Base-by-base conservation (phyloP, 2,888 invertebrate species). In the Erebia epiphron region DNA sequence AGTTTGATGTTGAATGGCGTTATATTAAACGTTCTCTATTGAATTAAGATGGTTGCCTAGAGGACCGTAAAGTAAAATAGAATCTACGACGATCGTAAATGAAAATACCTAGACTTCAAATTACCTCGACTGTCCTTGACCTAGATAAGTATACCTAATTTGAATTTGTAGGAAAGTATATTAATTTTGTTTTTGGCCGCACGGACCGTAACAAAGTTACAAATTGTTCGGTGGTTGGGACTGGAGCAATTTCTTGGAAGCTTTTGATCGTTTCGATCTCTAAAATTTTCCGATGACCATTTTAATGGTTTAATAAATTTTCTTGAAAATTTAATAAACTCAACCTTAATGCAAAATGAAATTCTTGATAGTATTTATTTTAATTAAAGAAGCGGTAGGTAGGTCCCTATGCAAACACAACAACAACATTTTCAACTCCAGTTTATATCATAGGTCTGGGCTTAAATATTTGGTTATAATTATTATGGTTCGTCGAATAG, bases 131-230 rank as follows among this genome's bases (percentile, higher is more conserved):
- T 74, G 72, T 74, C 67, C 76, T 77, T 76, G 78, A 78, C 79
- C 68, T 71, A 72, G 73, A 75, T 73, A 78, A 46, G 11, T 46
- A 46, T 46, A 46, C 13, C 11, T 78, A 77, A 80, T 73, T 73
- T 79, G 79, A 79, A 79, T 75, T 82, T 78, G 76, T 81, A 81
- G 35, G 35, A 43, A 43, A 11, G 43, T 43, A 11, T 43, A 43
- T 13, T 46, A 80, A 81, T 79, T 78, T 80, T 83, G 80, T 82
- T 65, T 85, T 82, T 79, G 73, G 58, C 56, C 69, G 67, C 52
- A 54, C 46, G 69, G 67, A 70, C 71, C 64, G 62, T 76, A 76
- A 75, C 75, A 70, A 75, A 75, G 72, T 76, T 43, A 43, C 18
- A 46, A 73, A 73, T 72, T 72, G 73, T 70, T 74, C 62, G 54